Conservation (phyloP, 1,140 invertebrate species). For the Drosophila leontia region DNA sequence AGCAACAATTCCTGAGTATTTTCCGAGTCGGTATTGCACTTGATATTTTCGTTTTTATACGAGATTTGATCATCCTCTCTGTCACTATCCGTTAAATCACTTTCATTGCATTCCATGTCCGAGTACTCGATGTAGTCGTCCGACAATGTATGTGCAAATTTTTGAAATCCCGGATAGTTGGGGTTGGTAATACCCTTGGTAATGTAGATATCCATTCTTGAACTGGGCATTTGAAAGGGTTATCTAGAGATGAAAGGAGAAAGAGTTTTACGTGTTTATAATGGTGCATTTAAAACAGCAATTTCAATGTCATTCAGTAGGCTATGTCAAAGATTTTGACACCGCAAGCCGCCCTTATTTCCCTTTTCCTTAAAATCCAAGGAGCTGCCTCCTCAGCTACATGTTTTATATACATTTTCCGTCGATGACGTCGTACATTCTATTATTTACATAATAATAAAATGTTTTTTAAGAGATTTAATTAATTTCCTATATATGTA, state of each 20-base stretch:
- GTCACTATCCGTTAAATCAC: conserved; percentile 49
- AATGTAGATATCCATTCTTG: conserved; percentile 58
- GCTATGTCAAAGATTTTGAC: not conserved
- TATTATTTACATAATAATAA: not conserved
- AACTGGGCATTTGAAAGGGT: conserved; percentile 28
- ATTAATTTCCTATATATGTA: not conserved
- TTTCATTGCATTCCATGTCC: conserved; percentile 52
- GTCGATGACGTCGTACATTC: not conserved
- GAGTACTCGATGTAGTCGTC: conserved; percentile 62
- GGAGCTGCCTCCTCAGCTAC: not conserved
- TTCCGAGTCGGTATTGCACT: not conserved
- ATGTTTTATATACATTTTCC: not conserved
- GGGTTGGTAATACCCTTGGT: conserved; percentile 91
- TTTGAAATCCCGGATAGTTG: conserved; percentile 91
- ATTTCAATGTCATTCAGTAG: conserved; percentile 1
- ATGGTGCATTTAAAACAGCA: not conserved
- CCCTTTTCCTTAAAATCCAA: not conserved
- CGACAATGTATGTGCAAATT: conserved; percentile 85
- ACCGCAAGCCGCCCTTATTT: not conserved
- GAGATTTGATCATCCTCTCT: conserved; percentile 27
- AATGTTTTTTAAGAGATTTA: not conserved
- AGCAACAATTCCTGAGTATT: conserved; percentile 12
- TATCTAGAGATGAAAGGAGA: not conserved
- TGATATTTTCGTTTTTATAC: conserved; percentile 5
- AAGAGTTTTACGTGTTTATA: not conserved